Percentiles rank a stretch among this genome's conserved stretches.
These are phyloP conservation scores for Hydractinia echinata DNA, from an alignment of 30 jellyfish, hydroid and myxozoan genomes.

Conservation along the genomic window DNA sequence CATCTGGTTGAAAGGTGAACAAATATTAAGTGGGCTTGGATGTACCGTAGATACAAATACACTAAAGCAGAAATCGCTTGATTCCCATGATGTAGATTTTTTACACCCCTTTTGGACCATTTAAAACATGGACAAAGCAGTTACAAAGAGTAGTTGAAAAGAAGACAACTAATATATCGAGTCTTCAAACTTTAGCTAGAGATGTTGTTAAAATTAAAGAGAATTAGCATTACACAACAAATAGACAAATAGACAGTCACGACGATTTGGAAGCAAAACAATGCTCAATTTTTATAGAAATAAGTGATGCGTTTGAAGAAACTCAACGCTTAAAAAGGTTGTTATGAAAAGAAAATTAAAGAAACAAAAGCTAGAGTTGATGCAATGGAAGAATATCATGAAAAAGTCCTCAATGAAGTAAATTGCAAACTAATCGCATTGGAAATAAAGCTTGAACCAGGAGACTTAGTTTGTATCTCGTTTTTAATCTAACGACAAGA, in stretches of 20 bases:
- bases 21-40: background rate
- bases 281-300: background rate
- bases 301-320: background rate
- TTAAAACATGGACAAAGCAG: background rate
- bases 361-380: no score
- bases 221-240: background rate
- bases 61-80: background rate
- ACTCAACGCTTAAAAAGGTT: background rate
- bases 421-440: no score
- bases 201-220: background rate
- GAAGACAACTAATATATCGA: background rate
- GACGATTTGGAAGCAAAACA: background rate
- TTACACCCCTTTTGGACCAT: background rate
- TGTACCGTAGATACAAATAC: background rate
- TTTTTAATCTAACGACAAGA: no score
- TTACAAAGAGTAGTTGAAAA: background rate
- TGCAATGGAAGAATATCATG: no score
- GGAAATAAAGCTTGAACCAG: no score
- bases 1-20: background rate
- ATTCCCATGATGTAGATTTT: background rate
- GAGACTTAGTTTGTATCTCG: no score
- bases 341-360: background rate
- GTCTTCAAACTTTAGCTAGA: background rate
- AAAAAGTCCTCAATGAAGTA: no score
- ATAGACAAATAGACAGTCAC: background rate